Percentiles rank a stretch among this genome's conserved stretches.
Evolutionary conservation across 2,113 vertebrate genomes (phyloP).

Genomic region (Macaca fascicularis): DNA sequence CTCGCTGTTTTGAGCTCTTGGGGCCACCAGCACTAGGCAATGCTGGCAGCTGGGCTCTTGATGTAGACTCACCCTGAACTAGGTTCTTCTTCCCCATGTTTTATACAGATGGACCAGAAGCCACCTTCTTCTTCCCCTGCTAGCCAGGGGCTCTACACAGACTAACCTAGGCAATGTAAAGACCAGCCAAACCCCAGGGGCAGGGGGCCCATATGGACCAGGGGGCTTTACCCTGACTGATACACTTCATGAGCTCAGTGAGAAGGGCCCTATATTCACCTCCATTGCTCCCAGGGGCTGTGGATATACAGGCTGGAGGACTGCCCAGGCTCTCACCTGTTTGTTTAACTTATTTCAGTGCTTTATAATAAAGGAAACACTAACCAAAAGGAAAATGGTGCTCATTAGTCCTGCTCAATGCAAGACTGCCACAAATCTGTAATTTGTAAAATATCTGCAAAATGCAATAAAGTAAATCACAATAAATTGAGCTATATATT

Average conservation of each 20-base stretch:
- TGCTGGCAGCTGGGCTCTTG: slow-evolving; percentile 63
- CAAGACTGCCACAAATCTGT: not conserved
- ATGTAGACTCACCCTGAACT: slow-evolving; percentile 72
- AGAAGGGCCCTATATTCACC: slow-evolving; percentile 65
- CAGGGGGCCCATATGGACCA: slow-evolving; percentile 54
- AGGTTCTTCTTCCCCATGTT: slow-evolving; percentile 30
- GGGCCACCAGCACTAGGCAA: slow-evolving; percentile 57
- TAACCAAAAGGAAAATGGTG: slow-evolving; percentile 37
- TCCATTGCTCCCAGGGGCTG: slow-evolving; percentile 43
- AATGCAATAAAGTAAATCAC: not conserved
- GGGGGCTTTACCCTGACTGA: slow-evolving; percentile 66
- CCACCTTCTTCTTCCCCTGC: slow-evolving; percentile 66
- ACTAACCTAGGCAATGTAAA: slow-evolving; percentile 64
- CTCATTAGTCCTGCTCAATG: not conserved
- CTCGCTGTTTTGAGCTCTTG: slow-evolving; percentile 68
- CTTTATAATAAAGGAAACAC: slow-evolving; percentile 82
- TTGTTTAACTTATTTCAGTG: slow-evolving; percentile 82
- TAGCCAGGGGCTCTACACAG: slow-evolving; percentile 74
- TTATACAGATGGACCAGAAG: slow-evolving; percentile 68
- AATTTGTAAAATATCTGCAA: not conserved
- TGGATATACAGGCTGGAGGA: slow-evolving; percentile 62
- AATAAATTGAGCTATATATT: not conserved
- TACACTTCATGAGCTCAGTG: slow-evolving; percentile 61
- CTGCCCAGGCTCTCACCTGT: slow-evolving; percentile 65
- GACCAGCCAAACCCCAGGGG: slow-evolving; percentile 71